Percentiles rank a stretch among this genome's conserved stretches.
Conservation (phyloP, 1,140 invertebrate genomes). For the Formica exsecta region DNA sequence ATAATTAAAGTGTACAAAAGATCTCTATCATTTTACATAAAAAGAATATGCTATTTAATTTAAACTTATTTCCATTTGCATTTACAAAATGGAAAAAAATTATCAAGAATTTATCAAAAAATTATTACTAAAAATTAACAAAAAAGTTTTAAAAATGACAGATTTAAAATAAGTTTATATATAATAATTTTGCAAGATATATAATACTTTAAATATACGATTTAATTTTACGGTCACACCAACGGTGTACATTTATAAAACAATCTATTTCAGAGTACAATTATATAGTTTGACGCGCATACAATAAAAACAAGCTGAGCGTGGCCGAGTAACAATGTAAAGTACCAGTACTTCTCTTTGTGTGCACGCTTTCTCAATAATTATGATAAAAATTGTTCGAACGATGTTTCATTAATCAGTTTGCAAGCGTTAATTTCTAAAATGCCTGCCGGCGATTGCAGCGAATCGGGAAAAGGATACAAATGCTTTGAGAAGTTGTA, state of each 20-base stretch:
- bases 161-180: too few species aligned
- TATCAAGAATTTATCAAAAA: background rate
- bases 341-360: conserved; percentile 2
- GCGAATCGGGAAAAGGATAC: conserved; percentile 17
- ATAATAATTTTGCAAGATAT: background rate
- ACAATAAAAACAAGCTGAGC: conserved; percentile 23
- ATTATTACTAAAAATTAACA: background rate
- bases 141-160: background rate
- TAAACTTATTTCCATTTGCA: background rate
- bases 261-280: background rate
- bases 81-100: background rate
- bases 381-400: conserved; percentile 38
- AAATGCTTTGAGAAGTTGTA: conserved; percentile 26
- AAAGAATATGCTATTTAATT: conserved; percentile 12
- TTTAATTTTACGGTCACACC: background rate
- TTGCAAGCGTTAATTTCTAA: conserved; percentile 17
- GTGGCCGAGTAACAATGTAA: background rate
- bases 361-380: conserved; percentile 11
- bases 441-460: conserved; percentile 22
- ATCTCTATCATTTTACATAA: background rate
- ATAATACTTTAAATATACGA: background rate
- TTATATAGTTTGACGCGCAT: background rate
- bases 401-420: conserved; percentile 21
- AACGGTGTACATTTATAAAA: conserved; percentile 24
- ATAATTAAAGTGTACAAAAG: background rate